Evolutionary conservation across 2,797 vertebrate genomes (phyloP).

Genomic region (Poeciliopsis paucimaculata): DNA sequence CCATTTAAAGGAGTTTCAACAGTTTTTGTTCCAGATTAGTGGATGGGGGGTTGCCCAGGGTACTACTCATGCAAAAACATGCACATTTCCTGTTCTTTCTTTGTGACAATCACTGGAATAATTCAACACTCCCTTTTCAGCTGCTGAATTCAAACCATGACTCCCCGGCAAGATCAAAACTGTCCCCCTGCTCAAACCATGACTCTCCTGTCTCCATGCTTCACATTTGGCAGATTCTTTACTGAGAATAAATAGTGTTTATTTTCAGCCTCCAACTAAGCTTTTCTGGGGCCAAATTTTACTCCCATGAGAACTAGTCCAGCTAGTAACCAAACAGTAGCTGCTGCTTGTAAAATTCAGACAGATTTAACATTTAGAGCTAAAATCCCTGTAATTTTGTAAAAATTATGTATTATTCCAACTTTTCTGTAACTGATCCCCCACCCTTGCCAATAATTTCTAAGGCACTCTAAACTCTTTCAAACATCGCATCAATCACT

Average conservation of each 20-base stretch:
- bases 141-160: not conserved
- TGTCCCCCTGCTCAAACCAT: not conserved
- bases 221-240: not conserved
- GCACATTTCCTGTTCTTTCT: not conserved
- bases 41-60: no score
- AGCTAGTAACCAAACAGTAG: not conserved
- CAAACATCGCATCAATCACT: not conserved
- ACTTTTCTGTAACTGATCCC: not conserved
- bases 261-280: not conserved
- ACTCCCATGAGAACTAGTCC: not conserved
- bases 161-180: not conserved
- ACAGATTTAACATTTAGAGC: not conserved
- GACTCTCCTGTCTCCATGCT: not conserved
- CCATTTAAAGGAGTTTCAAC: no score
- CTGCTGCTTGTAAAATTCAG: not conserved
- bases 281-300: not conserved
- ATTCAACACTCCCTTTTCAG: not conserved
- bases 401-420: not conserved
- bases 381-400: not conserved
- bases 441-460: not conserved
- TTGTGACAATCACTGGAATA: not conserved
- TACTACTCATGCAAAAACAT: not conserved
- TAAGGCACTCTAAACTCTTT: not conserved
- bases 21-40: no score
- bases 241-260: not conserved